Evolutionary conservation across 1,140 invertebrate genomes (phyloP), one percentile per base, ranked within the genome.

Genomic region (Gryllus bimaculatus): DNA sequence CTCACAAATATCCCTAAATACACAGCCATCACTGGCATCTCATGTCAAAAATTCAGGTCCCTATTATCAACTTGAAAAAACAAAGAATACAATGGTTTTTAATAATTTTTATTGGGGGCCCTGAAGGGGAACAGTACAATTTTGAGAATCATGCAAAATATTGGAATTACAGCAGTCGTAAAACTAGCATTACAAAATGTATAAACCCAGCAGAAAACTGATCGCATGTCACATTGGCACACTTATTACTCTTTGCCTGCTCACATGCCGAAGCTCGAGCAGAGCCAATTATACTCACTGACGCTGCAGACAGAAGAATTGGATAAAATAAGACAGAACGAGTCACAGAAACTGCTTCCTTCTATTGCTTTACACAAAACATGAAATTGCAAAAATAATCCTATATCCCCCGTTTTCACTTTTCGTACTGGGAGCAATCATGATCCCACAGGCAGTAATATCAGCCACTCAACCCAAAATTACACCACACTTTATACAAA

Each of bases 401-500:
- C 48, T 76, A 66, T 21, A 26, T 54, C 79, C 79, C 79, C 79
- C 54, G 13, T 78, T 74, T 26, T 77, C 10, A 54, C 20, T 48
- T 47, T 75, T 76, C 15, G n/a, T 48, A 48, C n/a, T 47, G 78
- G 78, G 78, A 78, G 54, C 78, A 49, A n/a, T 78, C 47, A 78
- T 13, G 78, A 78, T 48, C 78, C 78, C 78, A 78, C 54, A 74
- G 78, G 78, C 78, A 74, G 54, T 78, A 78, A 82, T 74, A 80
- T 74, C 47, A 74, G 76, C 73, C 79, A 78, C 78, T 74, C 78
- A 77, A 78, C 80, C 80, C 80, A 76, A 78, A 81, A 54, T 78
- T 81, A 79, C 78, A 77, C 66, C 78, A 80, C 79, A 81, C 80
- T 81, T 81, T 81, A 81, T 81, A 81, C 80, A 81, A 79, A 77